Evolutionary conservation across 2,797 vertebrate genomes (phyloP).

Genomic region (Cossypha niveicapilla): DNA sequence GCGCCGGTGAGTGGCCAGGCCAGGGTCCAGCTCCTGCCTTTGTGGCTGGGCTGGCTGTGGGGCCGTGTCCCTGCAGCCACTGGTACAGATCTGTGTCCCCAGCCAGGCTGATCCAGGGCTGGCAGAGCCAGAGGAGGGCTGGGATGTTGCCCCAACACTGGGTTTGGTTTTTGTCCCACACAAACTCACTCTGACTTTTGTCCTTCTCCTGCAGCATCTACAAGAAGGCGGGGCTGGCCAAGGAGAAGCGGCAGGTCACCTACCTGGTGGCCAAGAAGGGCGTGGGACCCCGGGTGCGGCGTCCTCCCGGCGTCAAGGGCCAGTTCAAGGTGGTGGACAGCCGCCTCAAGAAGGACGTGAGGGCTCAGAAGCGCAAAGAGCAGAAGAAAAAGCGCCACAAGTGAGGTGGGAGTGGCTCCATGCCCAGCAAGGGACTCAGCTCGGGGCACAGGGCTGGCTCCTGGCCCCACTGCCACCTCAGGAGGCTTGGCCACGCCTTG

Average conservation of each 20-base stretch:
- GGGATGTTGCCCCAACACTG: neutral
- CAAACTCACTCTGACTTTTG: neutral
- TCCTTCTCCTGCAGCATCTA: constrained; percentile 81
- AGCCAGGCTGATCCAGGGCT: rapidly evolving
- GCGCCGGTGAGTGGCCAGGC: constrained; percentile 76
- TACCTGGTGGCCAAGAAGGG: constrained; percentile 92
- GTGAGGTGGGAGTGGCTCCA: neutral
- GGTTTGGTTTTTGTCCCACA: neutral
- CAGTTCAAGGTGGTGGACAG: constrained; percentile 92
- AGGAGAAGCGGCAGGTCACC: constrained; percentile 92
- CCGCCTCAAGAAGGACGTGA: constrained; percentile 94
- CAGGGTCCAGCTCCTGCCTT: neutral
- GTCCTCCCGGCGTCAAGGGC: constrained; percentile 88
- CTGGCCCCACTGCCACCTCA: rapidly evolving
- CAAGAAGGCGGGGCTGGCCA: constrained; percentile 92
- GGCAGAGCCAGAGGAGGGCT: rapidly evolving
- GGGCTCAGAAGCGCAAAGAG: constrained; percentile 82
- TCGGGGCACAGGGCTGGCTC: neutral
- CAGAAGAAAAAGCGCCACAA: constrained; percentile 69
- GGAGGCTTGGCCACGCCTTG: neutral
- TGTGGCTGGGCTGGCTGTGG: neutral
- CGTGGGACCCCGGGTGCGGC: constrained; percentile 82
- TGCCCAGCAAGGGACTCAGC: rapidly evolving
- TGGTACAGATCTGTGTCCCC: neutral
- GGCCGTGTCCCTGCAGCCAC: neutral